phyloP scores from a whole-genome alignment of 2,797 vertebrate species.

The Poecile montanus region DNA sequence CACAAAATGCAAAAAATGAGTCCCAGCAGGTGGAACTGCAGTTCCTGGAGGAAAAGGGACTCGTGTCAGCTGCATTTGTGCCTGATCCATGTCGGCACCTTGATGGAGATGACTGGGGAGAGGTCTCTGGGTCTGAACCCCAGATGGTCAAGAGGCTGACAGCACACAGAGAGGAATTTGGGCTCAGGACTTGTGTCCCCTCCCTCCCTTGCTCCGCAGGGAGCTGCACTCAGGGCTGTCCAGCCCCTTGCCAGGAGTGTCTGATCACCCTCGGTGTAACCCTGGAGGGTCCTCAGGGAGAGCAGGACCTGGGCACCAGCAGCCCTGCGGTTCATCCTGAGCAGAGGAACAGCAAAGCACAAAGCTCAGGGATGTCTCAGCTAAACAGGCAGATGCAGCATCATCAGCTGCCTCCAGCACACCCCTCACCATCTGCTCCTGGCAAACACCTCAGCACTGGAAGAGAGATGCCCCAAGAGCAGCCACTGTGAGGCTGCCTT shows the following conservation, averaged over 20 bases:
- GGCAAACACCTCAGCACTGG: neutral
- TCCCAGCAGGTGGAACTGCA: neutral
- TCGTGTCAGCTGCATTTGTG: neutral
- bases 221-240: fast-evolving
- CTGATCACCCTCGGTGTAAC: neutral
- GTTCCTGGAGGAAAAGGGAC: neutral
- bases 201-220: neutral
- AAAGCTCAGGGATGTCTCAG: neutral
- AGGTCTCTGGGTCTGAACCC: neutral
- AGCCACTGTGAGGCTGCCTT: neutral
- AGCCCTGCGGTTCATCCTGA: neutral
- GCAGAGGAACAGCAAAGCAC: neutral
- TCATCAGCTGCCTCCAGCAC: neutral
- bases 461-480: neutral
- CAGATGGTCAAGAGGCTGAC: neutral
- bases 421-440: neutral
- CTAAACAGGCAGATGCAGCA: neutral
- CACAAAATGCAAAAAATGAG: neutral
- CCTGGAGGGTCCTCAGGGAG: neutral
- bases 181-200: neutral
- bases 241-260: neutral
- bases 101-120: fast-evolving
- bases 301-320: neutral
- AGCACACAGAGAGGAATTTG: neutral
- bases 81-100: neutral